These are phyloP conservation scores for Bradypus variegatus DNA, from an alignment of 2,797 vertebrate genomes.

Conservation along the genomic window DNA sequence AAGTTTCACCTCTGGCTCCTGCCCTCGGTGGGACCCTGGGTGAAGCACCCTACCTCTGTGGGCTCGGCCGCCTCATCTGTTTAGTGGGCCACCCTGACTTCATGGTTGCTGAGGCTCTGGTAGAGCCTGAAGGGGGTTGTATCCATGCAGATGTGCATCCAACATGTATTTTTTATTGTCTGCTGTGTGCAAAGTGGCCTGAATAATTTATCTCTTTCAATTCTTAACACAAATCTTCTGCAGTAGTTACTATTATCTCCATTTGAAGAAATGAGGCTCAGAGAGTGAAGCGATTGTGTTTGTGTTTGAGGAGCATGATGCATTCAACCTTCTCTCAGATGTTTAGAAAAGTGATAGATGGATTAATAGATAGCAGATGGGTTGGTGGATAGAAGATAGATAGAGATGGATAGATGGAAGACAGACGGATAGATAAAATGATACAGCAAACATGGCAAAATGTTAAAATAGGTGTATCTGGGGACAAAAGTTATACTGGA, in stretches of 20 bases:
- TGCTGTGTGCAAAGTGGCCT: not conserved
- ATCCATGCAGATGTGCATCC: accelerated
- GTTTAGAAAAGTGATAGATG: too few relatives aligned
- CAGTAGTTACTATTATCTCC: not conserved
- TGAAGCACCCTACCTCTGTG: accelerated
- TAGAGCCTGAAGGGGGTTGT: accelerated
- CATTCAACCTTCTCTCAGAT: too few relatives aligned
- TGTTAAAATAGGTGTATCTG: too few relatives aligned
- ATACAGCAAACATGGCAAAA: too few relatives aligned
- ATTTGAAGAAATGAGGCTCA: not conserved
- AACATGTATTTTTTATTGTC: accelerated
- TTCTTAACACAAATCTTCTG: not conserved
- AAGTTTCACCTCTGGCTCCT: not conserved
- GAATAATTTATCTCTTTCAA: accelerated
- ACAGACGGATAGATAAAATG: too few relatives aligned
- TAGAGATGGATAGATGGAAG: too few relatives aligned
- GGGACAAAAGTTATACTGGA: too few relatives aligned
- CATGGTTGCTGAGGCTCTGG: not conserved
- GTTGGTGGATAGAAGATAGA: too few relatives aligned
- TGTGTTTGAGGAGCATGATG: too few relatives aligned
- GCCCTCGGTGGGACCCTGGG: not conserved
- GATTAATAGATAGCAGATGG: too few relatives aligned
- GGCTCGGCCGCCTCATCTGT: not conserved
- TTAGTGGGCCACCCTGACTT: accelerated
- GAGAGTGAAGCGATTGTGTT: not conserved